Conservation (phyloP, 53 echinoderm and acorn worm species). For the Mesocentrotus franciscanus region DNA sequence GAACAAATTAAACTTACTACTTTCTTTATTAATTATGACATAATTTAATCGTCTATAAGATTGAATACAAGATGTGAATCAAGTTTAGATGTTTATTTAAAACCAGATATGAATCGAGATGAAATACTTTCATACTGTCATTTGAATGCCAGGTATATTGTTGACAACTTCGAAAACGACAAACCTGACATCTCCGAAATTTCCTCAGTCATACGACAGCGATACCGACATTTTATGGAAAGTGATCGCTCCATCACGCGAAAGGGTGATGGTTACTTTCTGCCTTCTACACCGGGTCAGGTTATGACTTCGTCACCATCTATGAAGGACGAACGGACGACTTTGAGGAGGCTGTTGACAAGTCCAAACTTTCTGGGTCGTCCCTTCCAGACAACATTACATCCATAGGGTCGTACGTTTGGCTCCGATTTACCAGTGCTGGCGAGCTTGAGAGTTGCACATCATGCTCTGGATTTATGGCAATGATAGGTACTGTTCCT, state of each 20-base stretch:
- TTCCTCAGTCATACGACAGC: not conserved
- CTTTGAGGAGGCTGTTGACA: not conserved
- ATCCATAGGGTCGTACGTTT: not conserved
- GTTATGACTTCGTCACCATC: not conserved
- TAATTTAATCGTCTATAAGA: too few relatives aligned
- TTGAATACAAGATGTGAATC: too few relatives aligned
- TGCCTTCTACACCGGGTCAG: not conserved
- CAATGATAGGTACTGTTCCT: not conserved
- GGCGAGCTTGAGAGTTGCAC: not conserved
- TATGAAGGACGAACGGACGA: not conserved
- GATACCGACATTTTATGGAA: conserved; percentile 9
- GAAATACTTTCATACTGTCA: too few relatives aligned
- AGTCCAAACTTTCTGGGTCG: not conserved
- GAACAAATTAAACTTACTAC: too few relatives aligned
- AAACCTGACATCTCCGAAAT: not conserved
- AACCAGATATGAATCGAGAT: too few relatives aligned
- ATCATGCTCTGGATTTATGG: not conserved
- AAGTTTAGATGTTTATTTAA: too few relatives aligned
- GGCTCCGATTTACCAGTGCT: not conserved
- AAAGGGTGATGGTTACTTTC: not conserved
- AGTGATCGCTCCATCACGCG: not conserved
- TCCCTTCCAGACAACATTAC: not conserved
- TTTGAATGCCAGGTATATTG: not conserved
- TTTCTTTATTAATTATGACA: too few relatives aligned
- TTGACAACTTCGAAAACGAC: not conserved